These are phyloP conservation scores for Astyanax mexicanus DNA, from an alignment of 2,797 vertebrate species.

Conservation along the genomic window DNA sequence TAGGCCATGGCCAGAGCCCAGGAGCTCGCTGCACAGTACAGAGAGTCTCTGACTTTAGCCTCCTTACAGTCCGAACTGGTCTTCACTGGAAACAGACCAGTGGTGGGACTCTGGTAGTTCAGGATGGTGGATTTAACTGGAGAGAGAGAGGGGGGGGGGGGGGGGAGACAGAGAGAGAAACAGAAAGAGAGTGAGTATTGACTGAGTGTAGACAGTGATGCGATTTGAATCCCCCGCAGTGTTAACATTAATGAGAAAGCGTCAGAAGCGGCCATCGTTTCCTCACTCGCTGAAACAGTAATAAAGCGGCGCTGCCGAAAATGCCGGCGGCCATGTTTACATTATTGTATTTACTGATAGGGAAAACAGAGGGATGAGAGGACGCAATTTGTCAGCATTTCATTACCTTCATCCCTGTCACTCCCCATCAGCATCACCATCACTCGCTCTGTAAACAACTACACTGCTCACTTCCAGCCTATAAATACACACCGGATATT, in stretches of 20 bases:
- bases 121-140: conserved; percentile 94
- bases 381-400: conserved; percentile 2
- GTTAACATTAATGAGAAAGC: conserved; percentile 49
- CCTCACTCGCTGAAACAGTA: not conserved
- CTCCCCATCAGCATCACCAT: conserved; percentile 3
- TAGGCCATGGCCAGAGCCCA: conserved; percentile 94
- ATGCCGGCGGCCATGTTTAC: not conserved
- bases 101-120: conserved; percentile 92
- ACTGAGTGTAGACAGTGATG: not conserved
- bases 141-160: conserved; percentile 17
- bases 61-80: conserved; percentile 84
- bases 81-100: conserved; percentile 91
- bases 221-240: conserved; percentile 21
- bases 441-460: not conserved
- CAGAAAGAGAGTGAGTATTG: conserved; percentile 31
- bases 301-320: not conserved
- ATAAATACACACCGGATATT: too few species aligned
- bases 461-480: too few species aligned
- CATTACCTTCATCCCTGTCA: not conserved
- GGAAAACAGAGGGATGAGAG: not conserved
- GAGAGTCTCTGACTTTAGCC: conserved; percentile 91
- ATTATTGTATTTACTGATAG: not conserved
- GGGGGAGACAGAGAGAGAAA: conserved; percentile 14
- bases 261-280: conserved; percentile 26
- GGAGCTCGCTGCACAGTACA: conserved; percentile 92